Evolutionary conservation across 2,888 invertebrate species (phyloP), one percentile per base, ranked within the genome.

Genomic region (Mythimna pallens): DNA sequence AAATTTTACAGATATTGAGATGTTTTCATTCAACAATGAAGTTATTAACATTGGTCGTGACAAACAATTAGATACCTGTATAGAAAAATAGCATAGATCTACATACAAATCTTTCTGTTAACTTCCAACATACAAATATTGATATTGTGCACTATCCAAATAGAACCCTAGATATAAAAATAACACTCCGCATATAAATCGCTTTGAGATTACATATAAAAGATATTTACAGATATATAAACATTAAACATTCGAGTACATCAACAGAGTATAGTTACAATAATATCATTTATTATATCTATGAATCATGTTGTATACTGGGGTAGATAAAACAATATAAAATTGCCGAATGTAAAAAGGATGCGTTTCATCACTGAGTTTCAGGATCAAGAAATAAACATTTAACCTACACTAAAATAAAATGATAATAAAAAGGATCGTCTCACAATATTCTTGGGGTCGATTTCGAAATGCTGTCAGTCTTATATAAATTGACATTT

Each of bases 401-500:
- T 54, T 50, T 8, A 62, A 64, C 20, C 40, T 61, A 67, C 22
- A 59, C 59, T 71, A 55, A 17, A 57, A 36, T 58, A 55, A 47
- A 66, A 71, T 65, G 12, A 59, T 67, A 54, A n/a, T 67, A 54
- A n/a, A 20, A 61, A 70, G 25, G 30, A 73, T 80, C 40, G 63
- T 76, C 61, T 63, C 14, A 65, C 65, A 59, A 75, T 73, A 63
- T 69, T 67, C 47, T 72, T 74, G 69, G 68, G 62, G 34, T 70
- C 47, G 63, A 77, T 61, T 79, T 77, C 52, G 55, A 83, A 85
- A 82, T 78, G 77, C 76, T 72, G 67, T 86, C 86, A 86, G 86
- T 86, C 86, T 87, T 86, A 82, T 75, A 75, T 73, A 80, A 69
- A 83, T 85, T 80, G 81, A 79, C 80, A 86, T 85, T 85, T 82